Conservation (phyloP, 2,888 invertebrate species). For the Syrista parreyssii region DNA sequence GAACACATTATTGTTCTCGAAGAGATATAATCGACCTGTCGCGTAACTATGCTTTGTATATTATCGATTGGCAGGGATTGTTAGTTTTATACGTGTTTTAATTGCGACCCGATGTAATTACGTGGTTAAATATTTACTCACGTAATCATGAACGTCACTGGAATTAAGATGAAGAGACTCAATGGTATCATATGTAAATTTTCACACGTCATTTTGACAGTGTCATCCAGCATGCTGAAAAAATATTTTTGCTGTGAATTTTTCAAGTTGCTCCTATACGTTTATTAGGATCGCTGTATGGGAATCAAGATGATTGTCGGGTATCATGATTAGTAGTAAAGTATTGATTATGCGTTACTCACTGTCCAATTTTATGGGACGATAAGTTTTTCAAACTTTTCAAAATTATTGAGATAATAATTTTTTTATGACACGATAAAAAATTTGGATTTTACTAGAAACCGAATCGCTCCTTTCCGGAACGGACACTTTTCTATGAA, state of each 20-base stretch:
- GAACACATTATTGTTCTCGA: constrained; percentile 20
- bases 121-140: constrained; percentile 46
- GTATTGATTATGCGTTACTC: too few relatives aligned
- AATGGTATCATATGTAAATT: constrained; percentile 60
- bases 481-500: constrained; percentile 30
- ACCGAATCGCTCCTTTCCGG: constrained; percentile 16
- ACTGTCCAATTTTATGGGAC: too few relatives aligned
- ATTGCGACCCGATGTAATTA: constrained; percentile 5
- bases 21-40: background rate
- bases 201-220: constrained; percentile 52
- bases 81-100: background rate
- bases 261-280: too few relatives aligned
- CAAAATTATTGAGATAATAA: too few relatives aligned
- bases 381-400: too few relatives aligned
- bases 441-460: background rate
- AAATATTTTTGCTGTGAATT: background rate
- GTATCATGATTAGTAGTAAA: too few relatives aligned
- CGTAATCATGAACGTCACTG: constrained; percentile 63
- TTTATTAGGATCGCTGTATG: too few relatives aligned
- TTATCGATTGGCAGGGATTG: background rate
- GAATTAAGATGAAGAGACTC: constrained; percentile 62
- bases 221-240: constrained; percentile 1
- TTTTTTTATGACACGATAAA: too few relatives aligned
- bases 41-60: background rate
- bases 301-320: too few relatives aligned